Conservation (phyloP, 2,797 vertebrate genomes). For the Salarias fasciatus region DNA sequence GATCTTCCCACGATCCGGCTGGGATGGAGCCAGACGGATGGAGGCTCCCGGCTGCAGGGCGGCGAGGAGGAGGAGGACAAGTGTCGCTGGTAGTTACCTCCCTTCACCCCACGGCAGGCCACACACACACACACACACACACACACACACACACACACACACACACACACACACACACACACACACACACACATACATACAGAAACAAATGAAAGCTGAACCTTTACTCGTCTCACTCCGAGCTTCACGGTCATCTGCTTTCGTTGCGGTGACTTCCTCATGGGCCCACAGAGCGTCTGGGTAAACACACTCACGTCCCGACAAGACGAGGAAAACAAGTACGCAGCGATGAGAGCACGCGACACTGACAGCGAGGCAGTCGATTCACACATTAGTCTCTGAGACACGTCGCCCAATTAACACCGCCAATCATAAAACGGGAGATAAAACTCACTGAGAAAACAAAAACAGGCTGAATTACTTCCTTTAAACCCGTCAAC, state of each 20-base stretch:
- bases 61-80: conserved; percentile 32
- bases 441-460: too few relatives aligned
- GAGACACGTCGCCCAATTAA: conserved; percentile 5
- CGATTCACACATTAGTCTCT: conserved; percentile 46
- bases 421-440: conserved; percentile 3
- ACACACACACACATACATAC: background rate
- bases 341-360: conserved; percentile 28
- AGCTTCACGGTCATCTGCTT: background rate
- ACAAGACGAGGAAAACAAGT: background rate
- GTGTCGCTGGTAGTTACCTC: conserved; percentile 35
- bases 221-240: background rate
- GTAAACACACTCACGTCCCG: conserved; percentile 6
- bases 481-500: too few relatives aligned
- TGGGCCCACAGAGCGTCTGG: background rate
- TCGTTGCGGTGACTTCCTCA: background rate
- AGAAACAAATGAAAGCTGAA: too few relatives aligned
- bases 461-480: too few relatives aligned
- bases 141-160: too few relatives aligned
- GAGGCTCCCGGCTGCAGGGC: conserved; percentile 17
- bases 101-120: conserved; percentile 13
- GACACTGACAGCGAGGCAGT: conserved; percentile 37
- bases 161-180: background rate
- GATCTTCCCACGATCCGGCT: conserved; percentile 73
- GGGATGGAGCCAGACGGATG: conserved; percentile 49
- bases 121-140: conserved; percentile 18